Evolutionary conservation across 2,888 invertebrate species (phyloP), one percentile per base, ranked within the genome.

Genomic region (Pecten maximus): DNA sequence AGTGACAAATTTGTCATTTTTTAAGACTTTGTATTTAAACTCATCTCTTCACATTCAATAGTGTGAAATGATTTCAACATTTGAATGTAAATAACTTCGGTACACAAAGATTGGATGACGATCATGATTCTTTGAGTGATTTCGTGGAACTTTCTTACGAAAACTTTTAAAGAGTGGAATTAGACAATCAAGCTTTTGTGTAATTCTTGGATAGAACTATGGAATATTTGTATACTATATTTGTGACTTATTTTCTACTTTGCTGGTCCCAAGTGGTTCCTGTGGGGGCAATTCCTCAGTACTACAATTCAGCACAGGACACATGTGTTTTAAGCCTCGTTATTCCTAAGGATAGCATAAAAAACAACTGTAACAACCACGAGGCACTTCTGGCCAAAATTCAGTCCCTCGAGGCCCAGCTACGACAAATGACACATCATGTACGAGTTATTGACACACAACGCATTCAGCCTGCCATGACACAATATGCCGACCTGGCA

Each of bases 321-420:
- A 94, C 93, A 87, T 95, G 95, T 91, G 92, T 95, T 2, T 90
- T 95, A 10, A 95, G 94, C 89, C 91, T 95, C 40, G 93, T 95
- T 12, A 93, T 95, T 91, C 95, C 95, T 0, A 92, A 93, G 40
- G 94, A 95, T 35, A 95, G 94, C 87, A 93, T 95, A 39, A 95
- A 95, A 92, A 94, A 93, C 40, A 93, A 93, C 15, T 95, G 95
- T 91, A 92, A 93, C 40, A 90, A 92, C 60, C 93, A 94, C 40
- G 93, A 93, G 12, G 90, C 92, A 89, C 89, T 88, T 16, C 40
- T 90, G 15, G 90, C 91, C 39, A 94, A 94, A 91, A 48, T 94
- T 60, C 90, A 91, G 88, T 91, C 93, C 39, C 74, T 94, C n/a
- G 93, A 93, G 87, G 91, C 89, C 23, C 92, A 93, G 86, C 87